Evolutionary conservation across 2,797 vertebrate species (phyloP), one percentile per base, ranked within the genome.

Genomic region (Artibeus lituratus): DNA sequence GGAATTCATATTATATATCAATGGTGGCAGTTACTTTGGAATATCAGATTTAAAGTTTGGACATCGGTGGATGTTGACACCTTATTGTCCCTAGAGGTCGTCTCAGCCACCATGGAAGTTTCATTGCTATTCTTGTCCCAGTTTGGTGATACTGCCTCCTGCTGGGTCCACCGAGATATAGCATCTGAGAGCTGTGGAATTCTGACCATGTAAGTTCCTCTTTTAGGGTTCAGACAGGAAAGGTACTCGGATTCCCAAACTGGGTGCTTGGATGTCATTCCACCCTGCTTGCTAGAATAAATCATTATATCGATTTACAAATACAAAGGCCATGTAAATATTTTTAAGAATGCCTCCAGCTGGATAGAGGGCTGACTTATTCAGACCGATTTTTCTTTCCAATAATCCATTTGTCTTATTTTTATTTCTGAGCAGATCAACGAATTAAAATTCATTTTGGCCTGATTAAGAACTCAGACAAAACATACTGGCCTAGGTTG

Each of bases 371-470:
- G 5, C 6, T 86, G 10, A 80, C 24, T 92, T 81, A 74, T 19
- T 88, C 81, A 93, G 24, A 53, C 12, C 73, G 29, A 72, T 59
- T 69, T 70, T 62, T 74, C 59, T 44, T 91, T 70, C 37, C 32
- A 44, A 82, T 5, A n/a, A 26, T 49, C 24, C 39, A 89, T n/a
- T 78, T 90, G 49, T 39, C 37, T 65, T 19, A 35, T 90, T 92
- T 87, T 77, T 62, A 21, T 57, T 90, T 96, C 81, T 95, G 81
- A 87, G 53, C 70, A 94, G 74, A 83, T 9, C 44, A 90, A 86
- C 18, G 21, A 57, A 87, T 84, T 93, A 84, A 80, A 93, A 92
- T 90, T 62, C 39, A 53, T 59, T 72, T 53, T 77, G 65, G 37
- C 93, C 29, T 77, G 51, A 67, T 89, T 80, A 90, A 90, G 73